These are phyloP conservation scores for Zaprionus camerounensis DNA, from an alignment of 1,140 invertebrate species.

Conservation along the genomic window DNA sequence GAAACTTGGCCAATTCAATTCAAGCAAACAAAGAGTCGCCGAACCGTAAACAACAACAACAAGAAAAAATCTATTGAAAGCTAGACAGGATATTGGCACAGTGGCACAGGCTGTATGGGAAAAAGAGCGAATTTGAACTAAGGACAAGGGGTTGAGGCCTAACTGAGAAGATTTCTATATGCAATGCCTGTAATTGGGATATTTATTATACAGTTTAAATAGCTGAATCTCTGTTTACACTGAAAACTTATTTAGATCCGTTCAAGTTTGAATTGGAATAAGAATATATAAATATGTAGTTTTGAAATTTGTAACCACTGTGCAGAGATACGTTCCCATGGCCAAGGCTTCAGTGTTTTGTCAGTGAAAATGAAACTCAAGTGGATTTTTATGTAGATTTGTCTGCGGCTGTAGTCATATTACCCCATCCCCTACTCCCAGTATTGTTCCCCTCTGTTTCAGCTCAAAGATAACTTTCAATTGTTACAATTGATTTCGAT, in stretches of 20 bases:
- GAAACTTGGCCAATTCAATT: constrained; percentile 65
- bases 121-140: not conserved
- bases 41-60: constrained; percentile 55
- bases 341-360: constrained; percentile 21
- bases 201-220: not conserved
- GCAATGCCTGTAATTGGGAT: too few species aligned
- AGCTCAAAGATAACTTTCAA: constrained; percentile 62
- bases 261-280: not conserved
- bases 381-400: constrained; percentile 77
- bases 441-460: not conserved
- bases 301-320: constrained; percentile 1
- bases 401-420: constrained; percentile 7
- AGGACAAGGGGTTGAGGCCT: not conserved
- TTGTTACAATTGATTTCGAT: constrained; percentile 76
- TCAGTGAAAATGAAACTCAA: constrained; percentile 63
- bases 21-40: constrained; percentile 43
- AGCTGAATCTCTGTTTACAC: too few species aligned
- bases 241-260: too few species aligned
- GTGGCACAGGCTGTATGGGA: not conserved
- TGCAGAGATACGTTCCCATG: constrained; percentile 27
- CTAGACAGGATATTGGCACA: constrained; percentile 28
- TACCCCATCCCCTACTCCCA: not conserved
- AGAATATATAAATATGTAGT: not conserved
- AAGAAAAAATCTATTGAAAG: constrained; percentile 35
- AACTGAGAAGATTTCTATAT: not conserved